Base-by-base conservation (phyloP, 2,797 vertebrate genomes). In the Morelia viridis region DNA sequence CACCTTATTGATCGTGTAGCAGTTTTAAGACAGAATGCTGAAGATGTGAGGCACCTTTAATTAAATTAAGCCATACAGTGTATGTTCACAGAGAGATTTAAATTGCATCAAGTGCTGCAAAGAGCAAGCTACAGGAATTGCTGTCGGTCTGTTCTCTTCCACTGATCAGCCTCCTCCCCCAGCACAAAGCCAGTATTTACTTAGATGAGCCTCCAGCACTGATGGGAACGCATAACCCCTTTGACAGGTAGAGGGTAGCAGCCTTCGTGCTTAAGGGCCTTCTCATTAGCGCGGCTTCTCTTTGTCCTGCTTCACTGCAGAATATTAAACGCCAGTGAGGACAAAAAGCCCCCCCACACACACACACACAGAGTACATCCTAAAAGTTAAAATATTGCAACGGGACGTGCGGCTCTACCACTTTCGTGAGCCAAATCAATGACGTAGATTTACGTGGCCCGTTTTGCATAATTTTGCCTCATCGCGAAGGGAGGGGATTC, bases 341-440 rank as follows among this genome's bases (percentile, higher is more conserved):
- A n/a, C 26, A 56, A 26, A 85, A 12, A 28, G 12, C 13, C 26
- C 4, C 83, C 6, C 53, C 7, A 4, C 22, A 5, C 22, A 5
- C 22, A 35, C 4, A 5, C 31, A n/a, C 31, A 22, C 46, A 24
- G 1, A 24, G 35, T 4, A 17, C 31, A 8, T 5, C 22, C 46
- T 11, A 17, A 24, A 89, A 31, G 46, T 68, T 5, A 31, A 10
- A n/a, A n/a, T 22, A 8, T 80, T 80, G 17, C 64, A 71, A 7
- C 0, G 9, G 31, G 50, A n/a, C 17, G 0, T 0, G 26, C 17
- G 46, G 3, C 5, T 5, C 62, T 22, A 9, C 41, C 12, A 28
- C 41, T 19, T 22, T 28, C 61, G 8, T 24, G 50, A 57, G 1
- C 10, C 50, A 19, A 17, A 53, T 46, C 76, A n/a, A 2, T 0